Conservation (phyloP, 1,140 invertebrate genomes). For the Anastrepha ludens region DNA sequence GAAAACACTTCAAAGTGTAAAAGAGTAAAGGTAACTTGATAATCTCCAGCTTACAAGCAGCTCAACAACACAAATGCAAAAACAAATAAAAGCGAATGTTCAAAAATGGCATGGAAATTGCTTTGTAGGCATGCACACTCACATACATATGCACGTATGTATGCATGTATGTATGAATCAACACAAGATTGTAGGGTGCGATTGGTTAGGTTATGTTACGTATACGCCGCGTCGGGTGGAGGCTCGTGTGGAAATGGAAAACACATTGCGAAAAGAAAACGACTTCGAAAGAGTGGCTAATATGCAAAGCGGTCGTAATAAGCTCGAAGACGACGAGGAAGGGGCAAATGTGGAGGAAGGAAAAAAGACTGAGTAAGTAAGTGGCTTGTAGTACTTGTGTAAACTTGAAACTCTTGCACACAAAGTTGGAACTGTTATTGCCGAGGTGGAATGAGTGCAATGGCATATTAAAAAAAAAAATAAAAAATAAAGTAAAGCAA, state of each 20-base stretch:
- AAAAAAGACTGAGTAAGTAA: background rate
- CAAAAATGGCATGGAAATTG: background rate
- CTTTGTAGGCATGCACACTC: background rate
- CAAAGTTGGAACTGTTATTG: conserved; percentile 16
- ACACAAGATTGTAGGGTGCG: too few relatives aligned
- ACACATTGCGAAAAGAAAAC: background rate
- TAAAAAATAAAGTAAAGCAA: background rate
- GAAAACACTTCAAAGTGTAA: conserved; percentile 42
- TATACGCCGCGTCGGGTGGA: too few relatives aligned
- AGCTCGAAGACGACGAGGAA: background rate
- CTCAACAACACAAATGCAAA: conserved; percentile 36
- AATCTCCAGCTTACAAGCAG: conserved; percentile 50
- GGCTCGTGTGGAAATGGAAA: too few relatives aligned
- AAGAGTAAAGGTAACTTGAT: conserved; percentile 49
- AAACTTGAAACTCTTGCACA: background rate
- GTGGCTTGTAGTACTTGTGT: background rate
- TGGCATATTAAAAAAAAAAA: background rate
- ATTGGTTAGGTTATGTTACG: too few relatives aligned
- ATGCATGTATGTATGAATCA: too few relatives aligned
- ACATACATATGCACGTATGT: background rate
- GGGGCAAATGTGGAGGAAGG: background rate
- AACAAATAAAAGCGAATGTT: background rate
- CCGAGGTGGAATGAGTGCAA: background rate
- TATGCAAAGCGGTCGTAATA: background rate
- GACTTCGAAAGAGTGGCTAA: background rate